These are phyloP conservation scores for Sarcophaga bullata DNA, from an alignment of 1,140 invertebrate genomes.

Conservation along the genomic window DNA sequence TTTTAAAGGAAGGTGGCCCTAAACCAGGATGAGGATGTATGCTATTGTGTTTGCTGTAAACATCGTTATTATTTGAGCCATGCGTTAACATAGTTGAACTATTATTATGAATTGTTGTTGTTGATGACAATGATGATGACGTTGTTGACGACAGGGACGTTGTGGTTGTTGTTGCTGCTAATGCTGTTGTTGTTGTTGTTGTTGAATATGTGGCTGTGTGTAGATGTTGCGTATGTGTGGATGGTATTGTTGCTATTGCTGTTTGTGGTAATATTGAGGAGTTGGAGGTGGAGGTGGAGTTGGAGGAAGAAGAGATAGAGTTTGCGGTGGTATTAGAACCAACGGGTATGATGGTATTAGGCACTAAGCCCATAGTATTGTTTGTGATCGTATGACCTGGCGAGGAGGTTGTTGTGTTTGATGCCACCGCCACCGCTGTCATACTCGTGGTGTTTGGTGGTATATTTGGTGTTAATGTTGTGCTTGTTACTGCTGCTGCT, in stretches of 20 bases:
- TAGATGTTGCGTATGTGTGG: not conserved
- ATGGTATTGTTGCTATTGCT: not conserved
- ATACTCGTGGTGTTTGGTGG: not conserved
- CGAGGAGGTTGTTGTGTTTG: not conserved
- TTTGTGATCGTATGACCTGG: not conserved
- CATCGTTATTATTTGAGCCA: constrained; percentile 13
- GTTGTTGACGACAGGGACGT: not conserved
- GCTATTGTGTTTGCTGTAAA: constrained; percentile 15
- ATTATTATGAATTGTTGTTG: not conserved
- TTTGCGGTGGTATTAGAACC: no score
- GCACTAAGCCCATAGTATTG: not conserved
- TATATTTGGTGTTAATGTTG: not conserved
- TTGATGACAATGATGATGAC: not conserved
- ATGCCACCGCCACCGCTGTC: not conserved
- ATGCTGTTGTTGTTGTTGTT: not conserved
- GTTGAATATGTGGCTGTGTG: not conserved
- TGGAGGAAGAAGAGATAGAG: not conserved
- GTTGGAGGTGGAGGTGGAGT: not conserved
- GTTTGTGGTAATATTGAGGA: not conserved
- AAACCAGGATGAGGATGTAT: constrained; percentile 36
- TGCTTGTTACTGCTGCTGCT: not conserved
- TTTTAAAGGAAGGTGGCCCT: constrained; percentile 35
- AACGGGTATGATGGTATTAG: no score
- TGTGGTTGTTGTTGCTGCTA: not conserved
- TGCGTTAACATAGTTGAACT: constrained; percentile 21